A percentile compares a stretch with the other conserved stretches of the same genome.
These are phyloP conservation scores for Telmatochromis sp. DNA, from an alignment of 2,113 vertebrate genomes.

Conservation along the genomic window DNA sequence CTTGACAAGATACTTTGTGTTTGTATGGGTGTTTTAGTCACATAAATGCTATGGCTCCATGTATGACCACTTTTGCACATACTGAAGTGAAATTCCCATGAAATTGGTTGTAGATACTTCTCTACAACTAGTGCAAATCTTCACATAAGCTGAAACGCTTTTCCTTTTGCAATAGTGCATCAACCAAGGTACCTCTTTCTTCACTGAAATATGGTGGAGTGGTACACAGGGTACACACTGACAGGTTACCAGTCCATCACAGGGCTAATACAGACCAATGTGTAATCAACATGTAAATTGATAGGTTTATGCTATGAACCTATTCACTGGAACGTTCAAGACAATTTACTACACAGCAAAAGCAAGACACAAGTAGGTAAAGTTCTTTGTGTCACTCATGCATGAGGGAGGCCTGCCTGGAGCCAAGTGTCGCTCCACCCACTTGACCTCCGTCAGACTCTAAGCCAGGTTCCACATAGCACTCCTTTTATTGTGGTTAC, in stretches of 20 bases:
- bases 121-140: background rate
- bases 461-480: too few relatives aligned
- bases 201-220: background rate
- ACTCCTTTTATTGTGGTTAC: too few relatives aligned
- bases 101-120: background rate
- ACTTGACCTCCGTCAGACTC: too few relatives aligned
- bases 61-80: background rate
- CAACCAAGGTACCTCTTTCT: background rate
- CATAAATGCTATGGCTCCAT: background rate
- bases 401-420: too few relatives aligned
- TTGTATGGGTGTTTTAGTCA: background rate
- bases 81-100: background rate
- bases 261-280: background rate
- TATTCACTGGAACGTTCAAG: background rate
- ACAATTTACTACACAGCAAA: background rate
- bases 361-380: background rate
- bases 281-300: background rate
- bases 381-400: background rate
- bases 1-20: background rate
- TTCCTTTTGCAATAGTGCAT: background rate
- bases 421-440: too few relatives aligned
- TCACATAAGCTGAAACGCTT: background rate
- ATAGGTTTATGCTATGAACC: fast-evolving
- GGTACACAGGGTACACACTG: background rate
- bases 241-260: background rate